Conservation (phyloP, 2,797 vertebrate genomes). For the Poeciliopsis paucimaculata region DNA sequence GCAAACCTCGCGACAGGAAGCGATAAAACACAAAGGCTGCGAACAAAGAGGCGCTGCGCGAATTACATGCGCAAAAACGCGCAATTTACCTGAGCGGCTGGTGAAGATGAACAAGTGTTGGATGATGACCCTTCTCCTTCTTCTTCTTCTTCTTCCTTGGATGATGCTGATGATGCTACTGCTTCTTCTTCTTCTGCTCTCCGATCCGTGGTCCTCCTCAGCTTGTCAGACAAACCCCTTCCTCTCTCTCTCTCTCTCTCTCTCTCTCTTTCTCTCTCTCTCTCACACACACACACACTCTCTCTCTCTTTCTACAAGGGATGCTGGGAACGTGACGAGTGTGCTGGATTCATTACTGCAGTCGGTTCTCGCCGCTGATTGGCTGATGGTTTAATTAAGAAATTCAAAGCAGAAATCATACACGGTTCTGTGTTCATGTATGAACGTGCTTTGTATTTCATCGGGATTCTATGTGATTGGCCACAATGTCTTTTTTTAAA, state of each 20-base stretch:
- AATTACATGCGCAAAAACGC: neutral
- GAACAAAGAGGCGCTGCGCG: neutral
- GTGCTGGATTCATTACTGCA: constrained; percentile 63
- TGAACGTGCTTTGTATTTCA: neutral
- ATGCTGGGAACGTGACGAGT: constrained; percentile 77
- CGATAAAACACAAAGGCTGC: constrained; percentile 7
- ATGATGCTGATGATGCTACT: constrained; percentile 27
- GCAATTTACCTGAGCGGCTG: constrained; percentile 65
- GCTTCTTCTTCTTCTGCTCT: constrained; percentile 51
- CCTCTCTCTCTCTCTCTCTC: constrained; percentile 12
- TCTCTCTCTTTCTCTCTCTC: neutral
- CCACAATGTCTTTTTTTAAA: too few species aligned
- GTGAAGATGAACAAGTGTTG: constrained; percentile 30
- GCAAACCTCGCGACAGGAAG: constrained; percentile 22
- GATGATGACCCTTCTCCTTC: constrained; percentile 9
- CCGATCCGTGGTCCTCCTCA: constrained; percentile 64
- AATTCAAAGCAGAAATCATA: neutral
- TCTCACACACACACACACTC: neutral
- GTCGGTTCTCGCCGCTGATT: constrained; percentile 38
- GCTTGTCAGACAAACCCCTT: constrained; percentile 52
- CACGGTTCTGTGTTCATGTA: neutral
- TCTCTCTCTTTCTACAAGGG: constrained; percentile 64
- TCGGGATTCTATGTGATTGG: neutral
- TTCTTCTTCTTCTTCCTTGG: constrained; percentile 15
- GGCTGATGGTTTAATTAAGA: constrained; percentile 22